Conservation (phyloP, 2,888 invertebrate species). For the Adelphocoris suturalis region DNA sequence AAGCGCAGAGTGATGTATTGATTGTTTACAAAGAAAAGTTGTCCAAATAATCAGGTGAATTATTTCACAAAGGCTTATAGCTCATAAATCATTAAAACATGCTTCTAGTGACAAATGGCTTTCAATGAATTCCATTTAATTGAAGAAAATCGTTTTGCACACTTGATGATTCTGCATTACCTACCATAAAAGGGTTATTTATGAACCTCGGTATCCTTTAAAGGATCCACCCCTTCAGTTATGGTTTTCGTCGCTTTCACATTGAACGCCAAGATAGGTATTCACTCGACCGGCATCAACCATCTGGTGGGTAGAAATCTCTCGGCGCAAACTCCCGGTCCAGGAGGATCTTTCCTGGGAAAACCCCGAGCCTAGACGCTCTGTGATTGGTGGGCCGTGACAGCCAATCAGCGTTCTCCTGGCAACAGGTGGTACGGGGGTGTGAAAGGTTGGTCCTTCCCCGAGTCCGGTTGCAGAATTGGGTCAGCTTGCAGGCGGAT, state of each 20-base stretch:
- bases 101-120: too few species aligned
- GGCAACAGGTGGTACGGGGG: conserved; percentile 4
- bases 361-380: not conserved
- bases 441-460: conserved; percentile 14
- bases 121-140: not conserved
- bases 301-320: conserved; percentile 5
- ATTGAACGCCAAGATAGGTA: not conserved
- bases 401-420: conserved; percentile 3
- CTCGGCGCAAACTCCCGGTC: not conserved
- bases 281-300: not conserved
- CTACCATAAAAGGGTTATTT: not conserved
- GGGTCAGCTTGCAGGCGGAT: not conserved
- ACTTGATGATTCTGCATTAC: not conserved
- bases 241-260: not conserved
- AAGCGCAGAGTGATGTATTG: too few species aligned
- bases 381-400: not conserved
- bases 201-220: not conserved
- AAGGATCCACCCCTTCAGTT: not conserved
- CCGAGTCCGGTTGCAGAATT: not conserved
- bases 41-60: too few species aligned
- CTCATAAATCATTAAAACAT: too few species aligned
- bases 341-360: not conserved
- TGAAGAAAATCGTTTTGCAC: not conserved
- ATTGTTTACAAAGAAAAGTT: too few species aligned
- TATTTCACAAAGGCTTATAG: too few species aligned